Conservation (phyloP, 2,888 invertebrate species). For the Phyllotreta striolata region DNA sequence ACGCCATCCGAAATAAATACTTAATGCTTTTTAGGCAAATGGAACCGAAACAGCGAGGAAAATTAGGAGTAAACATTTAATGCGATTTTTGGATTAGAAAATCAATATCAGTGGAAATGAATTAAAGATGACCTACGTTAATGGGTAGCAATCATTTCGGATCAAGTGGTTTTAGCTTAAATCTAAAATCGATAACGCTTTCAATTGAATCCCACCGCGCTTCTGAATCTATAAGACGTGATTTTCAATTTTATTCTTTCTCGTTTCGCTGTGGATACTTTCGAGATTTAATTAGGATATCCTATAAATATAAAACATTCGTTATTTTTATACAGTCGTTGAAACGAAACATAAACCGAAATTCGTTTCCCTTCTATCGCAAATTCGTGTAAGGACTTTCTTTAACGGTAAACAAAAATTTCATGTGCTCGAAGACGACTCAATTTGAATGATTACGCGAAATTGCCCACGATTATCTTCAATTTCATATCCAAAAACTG, state of each 20-base stretch:
- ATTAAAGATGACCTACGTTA: slow-evolving; percentile 35
- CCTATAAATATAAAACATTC: too few species aligned
- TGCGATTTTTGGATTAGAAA: slow-evolving; percentile 31
- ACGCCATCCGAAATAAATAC: slow-evolving; percentile 1
- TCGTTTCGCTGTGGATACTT: slow-evolving; percentile 1
- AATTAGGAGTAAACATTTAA: slow-evolving; percentile 19
- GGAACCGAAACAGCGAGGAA: slow-evolving; percentile 1
- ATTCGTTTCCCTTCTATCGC: too few species aligned
- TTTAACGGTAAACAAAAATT: too few species aligned
- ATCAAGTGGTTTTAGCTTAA: slow-evolving; percentile 30
- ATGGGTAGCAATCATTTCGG: slow-evolving; percentile 34
- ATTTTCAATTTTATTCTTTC: slow-evolving; percentile 17
- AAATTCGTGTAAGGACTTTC: too few species aligned
- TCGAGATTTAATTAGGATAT: slow-evolving; percentile 9
- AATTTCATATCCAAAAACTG: too few species aligned
- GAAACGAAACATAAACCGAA: too few species aligned
- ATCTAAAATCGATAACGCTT: slow-evolving; percentile 30
- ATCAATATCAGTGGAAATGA: slow-evolving; percentile 30
- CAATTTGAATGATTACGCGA: too few species aligned
- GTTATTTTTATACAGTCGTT: too few species aligned
- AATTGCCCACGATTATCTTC: too few species aligned
- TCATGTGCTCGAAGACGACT: too few species aligned
- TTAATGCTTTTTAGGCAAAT: slow-evolving; percentile 16
- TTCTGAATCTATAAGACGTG: slow-evolving; percentile 15
- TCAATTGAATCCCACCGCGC: slow-evolving; percentile 26